phyloP scores from a whole-genome alignment of 2,797 vertebrate genomes.

The Sciurus vulgaris region DNA sequence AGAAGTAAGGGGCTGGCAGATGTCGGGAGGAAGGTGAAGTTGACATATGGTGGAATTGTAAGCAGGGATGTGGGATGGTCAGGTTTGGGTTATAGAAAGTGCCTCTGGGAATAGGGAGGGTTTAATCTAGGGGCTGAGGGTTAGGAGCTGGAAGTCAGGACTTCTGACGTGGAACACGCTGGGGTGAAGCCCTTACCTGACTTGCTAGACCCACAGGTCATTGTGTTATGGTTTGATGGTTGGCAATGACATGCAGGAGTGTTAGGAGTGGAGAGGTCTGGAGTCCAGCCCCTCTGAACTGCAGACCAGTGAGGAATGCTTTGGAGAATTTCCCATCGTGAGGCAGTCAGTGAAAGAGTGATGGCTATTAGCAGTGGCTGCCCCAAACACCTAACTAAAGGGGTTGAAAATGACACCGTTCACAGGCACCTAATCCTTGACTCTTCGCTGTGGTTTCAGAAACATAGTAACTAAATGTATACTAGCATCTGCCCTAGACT shows the following conservation, averaged over 20 bases:
- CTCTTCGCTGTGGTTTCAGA: not conserved
- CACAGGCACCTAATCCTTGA: not conserved
- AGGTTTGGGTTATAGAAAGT: not conserved
- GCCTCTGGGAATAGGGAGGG: not conserved
- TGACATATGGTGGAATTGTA: not conserved
- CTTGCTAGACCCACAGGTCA: not conserved
- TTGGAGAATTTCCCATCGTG: not conserved
- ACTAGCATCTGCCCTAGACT: not conserved
- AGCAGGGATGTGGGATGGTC: no score
- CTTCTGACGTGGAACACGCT: not conserved
- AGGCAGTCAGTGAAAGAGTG: not conserved
- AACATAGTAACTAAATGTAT: not conserved
- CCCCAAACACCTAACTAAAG: not conserved
- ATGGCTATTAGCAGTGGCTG: not conserved
- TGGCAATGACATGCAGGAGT: accelerated
- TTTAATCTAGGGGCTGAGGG: accelerated
- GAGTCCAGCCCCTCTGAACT: not conserved
- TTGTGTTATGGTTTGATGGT: not conserved
- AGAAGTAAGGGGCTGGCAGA: not conserved
- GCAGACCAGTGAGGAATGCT: not conserved
- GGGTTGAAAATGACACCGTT: not conserved
- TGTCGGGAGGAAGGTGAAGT: accelerated
- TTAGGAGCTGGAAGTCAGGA: not conserved
- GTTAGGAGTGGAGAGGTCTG: no score
- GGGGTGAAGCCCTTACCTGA: not conserved